Conservation (phyloP, 2,888 invertebrate species). For the Agapetus fuscipes region DNA sequence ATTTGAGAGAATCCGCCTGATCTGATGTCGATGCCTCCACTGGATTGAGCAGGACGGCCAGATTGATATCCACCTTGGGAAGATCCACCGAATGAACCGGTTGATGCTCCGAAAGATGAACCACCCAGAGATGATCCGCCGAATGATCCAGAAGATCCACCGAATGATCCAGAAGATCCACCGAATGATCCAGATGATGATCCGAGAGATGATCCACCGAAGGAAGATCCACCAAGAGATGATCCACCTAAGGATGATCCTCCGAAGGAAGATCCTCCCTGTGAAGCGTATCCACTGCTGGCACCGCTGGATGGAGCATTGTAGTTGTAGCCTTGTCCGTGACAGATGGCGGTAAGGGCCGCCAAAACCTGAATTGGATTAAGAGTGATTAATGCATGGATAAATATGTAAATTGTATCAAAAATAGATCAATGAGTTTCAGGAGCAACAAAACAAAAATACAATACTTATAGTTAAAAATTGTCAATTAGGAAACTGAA, state of each 20-base stretch:
- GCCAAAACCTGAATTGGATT: constrained; percentile 6
- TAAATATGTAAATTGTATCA: background rate
- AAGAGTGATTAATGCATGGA: background rate
- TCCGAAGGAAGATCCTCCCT: constrained; percentile 1
- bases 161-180: background rate
- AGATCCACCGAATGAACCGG: constrained; percentile 15
- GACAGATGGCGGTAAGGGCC: constrained; percentile 6
- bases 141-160: constrained; percentile 6
- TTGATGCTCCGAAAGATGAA: background rate
- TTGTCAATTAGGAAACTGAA: background rate
- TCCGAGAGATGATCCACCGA: constrained; percentile 21
- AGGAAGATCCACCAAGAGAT: constrained; percentile 24
- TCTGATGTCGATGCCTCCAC: constrained; percentile 23
- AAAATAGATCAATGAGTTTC: background rate
- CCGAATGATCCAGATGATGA: constrained; percentile 8
- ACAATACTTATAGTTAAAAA: too few relatives aligned
- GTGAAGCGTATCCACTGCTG: constrained; percentile 1
- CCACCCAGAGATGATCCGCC: constrained; percentile 26
- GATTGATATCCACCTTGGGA: too few relatives aligned
- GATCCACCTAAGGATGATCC: constrained; percentile 7
- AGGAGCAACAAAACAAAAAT: background rate
- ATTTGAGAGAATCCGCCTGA: constrained; percentile 26
- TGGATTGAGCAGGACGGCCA: constrained; percentile 20
- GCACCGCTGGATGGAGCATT: constrained; percentile 9
- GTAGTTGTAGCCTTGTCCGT: constrained; percentile 10